These are phyloP conservation scores for Pipistrellus pipistrellus DNA, from an alignment of 2,797 vertebrate species.

Conservation along the genomic window DNA sequence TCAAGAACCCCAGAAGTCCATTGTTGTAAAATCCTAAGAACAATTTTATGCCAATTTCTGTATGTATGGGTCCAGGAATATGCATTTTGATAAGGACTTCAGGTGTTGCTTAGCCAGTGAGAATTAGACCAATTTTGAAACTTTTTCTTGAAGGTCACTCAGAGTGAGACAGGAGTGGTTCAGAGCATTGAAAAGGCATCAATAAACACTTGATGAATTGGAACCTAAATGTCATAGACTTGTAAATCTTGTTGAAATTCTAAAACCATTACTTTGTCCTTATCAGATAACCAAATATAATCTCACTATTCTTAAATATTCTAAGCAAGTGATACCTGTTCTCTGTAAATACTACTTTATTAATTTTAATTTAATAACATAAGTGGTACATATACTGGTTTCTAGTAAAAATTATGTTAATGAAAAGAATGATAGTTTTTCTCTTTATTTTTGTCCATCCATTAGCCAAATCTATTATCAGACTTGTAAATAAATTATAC, in stretches of 20 bases:
- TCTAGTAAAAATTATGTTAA: background rate
- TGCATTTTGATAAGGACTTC: background rate
- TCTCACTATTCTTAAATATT: background rate
- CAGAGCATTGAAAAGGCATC: background rate
- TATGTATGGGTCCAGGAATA: background rate
- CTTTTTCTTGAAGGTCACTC: background rate
- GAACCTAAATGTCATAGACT: background rate
- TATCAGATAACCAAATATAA: background rate
- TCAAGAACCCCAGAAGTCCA: background rate
- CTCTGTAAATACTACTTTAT: background rate
- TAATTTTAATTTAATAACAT: background rate
- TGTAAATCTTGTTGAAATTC: background rate
- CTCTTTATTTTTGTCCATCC: background rate
- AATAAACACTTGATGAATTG: background rate
- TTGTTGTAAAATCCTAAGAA: background rate
- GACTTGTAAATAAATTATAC: background rate
- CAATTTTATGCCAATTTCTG: background rate
- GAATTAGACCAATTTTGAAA: background rate
- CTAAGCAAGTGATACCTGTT: background rate
- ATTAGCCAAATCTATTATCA: background rate
- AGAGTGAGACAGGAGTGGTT: background rate
- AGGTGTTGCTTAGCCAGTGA: background rate
- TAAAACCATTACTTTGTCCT: background rate
- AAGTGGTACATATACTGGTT: background rate
- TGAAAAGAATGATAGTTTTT: background rate